Base-by-base conservation (phyloP, 2,113 vertebrate species). In the Nycticebus coucang region DNA sequence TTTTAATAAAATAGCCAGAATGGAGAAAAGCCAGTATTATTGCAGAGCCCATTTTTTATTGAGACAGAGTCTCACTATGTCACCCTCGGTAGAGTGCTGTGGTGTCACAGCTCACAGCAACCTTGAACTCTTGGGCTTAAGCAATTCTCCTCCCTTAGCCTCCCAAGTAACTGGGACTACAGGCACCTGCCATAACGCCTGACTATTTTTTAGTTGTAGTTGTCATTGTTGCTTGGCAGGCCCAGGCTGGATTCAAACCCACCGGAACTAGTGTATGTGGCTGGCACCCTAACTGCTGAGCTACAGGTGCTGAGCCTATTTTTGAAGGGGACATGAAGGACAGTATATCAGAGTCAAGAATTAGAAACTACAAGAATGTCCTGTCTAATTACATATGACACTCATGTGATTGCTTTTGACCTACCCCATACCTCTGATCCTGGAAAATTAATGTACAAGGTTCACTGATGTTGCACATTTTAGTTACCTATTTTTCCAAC, bases 401-500 rank as follows among this genome's bases (percentile, higher is more conserved):
- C 4, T 94, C 30, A 1, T 24, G 53, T 85, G 78, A 21, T 21
- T 75, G 15, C n/a, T 92, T 95, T n/a, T 78, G 30, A 19, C 75
- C 0, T 82, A 15, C 10, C 64, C 45, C 19, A 33, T 50, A 11
- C 72, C 69, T 91, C 80, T 11, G 82, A 45, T 93, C 75, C 28
- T 19, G 22, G 64, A 74, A 86, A 92, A 83, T 45, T 93, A 84
- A 71, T 80, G 30, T 85, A 24, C 26, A 69, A 59, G 45, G 22
- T 55, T 96, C 78, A 74, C n/a, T 21, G n/a, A 59, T 53, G 26
- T 55, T 88, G 5, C 35, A 91, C 15, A 15, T 68, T 91, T 78
- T 88, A 82, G 57, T 94, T 91, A 60, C 21, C 35, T 84, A n/a
- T 86, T 94, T 96, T 93, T 90, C 50, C 68, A 94, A 45, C 33